phyloP scores from a whole-genome alignment of 2,797 vertebrate genomes.

The Chrysocyon brachyurus region DNA sequence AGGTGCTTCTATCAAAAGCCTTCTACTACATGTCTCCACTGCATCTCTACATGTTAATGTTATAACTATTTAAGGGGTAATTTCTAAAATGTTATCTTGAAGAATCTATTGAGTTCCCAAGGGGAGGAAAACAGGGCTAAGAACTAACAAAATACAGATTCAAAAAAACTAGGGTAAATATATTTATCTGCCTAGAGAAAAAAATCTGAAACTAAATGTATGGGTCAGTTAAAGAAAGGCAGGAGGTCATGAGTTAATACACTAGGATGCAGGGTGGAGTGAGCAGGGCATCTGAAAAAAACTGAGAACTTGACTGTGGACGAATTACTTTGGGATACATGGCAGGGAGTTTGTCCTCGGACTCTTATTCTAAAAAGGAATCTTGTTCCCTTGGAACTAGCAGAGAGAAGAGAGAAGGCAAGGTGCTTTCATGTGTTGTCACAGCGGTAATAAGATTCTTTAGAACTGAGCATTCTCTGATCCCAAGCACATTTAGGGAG shows the following conservation, averaged over 20 bases:
- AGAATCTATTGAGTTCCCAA: slow-evolving; percentile 28
- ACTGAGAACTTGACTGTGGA: background rate
- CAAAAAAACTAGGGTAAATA: background rate
- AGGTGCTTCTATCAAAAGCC: background rate
- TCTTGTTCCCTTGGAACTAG: background rate
- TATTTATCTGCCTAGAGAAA: slow-evolving; percentile 5
- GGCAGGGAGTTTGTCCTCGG: background rate
- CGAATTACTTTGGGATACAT: background rate
- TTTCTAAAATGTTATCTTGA: slow-evolving; percentile 60
- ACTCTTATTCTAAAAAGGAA: background rate
- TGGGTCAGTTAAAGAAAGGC: background rate
- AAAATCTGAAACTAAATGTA: background rate
- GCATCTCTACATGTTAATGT: background rate
- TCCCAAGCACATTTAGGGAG: background rate
- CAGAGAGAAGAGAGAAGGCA: slow-evolving; percentile 24
- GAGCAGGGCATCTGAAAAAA: background rate
- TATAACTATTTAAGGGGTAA: background rate
- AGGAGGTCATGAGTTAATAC: background rate
- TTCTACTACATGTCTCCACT: background rate
- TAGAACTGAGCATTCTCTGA: background rate
- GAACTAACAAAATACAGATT: background rate
- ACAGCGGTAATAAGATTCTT: background rate
- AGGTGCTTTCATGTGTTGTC: background rate
- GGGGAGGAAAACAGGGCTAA: background rate
- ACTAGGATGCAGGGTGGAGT: background rate